These are phyloP conservation scores for Dufourea novaeangliae DNA, from an alignment of 1,140 invertebrate genomes.

Conservation along the genomic window DNA sequence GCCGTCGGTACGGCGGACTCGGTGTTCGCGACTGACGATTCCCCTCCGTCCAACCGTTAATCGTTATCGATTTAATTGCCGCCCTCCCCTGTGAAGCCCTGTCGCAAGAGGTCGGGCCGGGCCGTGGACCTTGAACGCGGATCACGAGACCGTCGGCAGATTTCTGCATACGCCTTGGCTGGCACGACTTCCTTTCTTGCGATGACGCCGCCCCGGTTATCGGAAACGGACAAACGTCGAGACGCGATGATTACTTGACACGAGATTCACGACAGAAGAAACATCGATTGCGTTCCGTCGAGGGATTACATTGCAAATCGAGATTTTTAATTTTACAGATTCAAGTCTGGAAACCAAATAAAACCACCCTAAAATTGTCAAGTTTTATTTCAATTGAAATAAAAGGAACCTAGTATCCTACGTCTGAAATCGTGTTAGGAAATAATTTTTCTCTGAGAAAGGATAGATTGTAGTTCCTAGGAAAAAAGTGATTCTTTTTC, in stretches of 20 bases:
- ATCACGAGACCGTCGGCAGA: conserved; percentile 62
- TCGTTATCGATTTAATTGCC: conserved; percentile 74
- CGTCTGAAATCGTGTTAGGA: too few species aligned
- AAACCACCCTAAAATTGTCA: too few species aligned
- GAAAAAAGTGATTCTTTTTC: too few species aligned
- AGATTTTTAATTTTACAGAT: too few species aligned
- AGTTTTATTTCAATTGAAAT: too few species aligned
- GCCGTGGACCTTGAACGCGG: conserved; percentile 68
- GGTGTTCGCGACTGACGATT: background rate
- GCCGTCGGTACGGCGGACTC: conserved; percentile 39
- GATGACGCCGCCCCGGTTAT: conserved; percentile 11
- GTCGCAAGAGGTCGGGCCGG: conserved; percentile 68
- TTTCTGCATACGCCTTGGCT: conserved; percentile 31
- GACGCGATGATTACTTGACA: too few species aligned
- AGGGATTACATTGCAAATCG: too few species aligned
- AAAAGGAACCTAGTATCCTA: too few species aligned
- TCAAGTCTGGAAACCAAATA: too few species aligned
- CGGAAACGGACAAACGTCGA: background rate
- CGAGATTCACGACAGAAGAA: background rate
- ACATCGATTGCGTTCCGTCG: too few species aligned
- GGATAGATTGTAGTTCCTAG: too few species aligned
- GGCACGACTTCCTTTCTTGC: conserved; percentile 1
- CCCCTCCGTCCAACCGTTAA: conserved; percentile 39
- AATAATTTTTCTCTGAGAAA: too few species aligned
- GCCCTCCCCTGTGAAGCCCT: conserved; percentile 74